Percentiles rank a stretch among this genome's conserved stretches.
These are phyloP conservation scores for Drosophila quasianomalipes DNA, from an alignment of 2,888 invertebrate species.

Conservation along the genomic window DNA sequence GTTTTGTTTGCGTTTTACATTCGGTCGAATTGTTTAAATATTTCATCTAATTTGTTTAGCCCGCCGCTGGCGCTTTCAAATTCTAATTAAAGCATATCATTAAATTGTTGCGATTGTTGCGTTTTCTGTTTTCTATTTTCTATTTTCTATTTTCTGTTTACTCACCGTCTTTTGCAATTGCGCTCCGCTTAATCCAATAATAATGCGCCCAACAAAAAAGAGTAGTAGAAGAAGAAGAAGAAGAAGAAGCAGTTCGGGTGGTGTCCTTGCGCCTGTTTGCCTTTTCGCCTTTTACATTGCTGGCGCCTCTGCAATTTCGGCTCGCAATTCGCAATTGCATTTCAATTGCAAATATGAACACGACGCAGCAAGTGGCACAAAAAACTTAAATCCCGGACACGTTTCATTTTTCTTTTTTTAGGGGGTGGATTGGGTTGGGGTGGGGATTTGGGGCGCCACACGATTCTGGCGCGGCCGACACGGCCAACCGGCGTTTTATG, in stretches of 20 bases:
- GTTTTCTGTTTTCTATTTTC: slow-evolving; percentile 1
- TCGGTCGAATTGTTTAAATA: slow-evolving; percentile 64
- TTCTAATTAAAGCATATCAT: slow-evolving; percentile 35
- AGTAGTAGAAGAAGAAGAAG: too few species aligned
- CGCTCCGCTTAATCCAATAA: slow-evolving; percentile 73
- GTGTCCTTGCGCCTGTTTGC: slow-evolving; percentile 33
- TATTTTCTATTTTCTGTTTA: slow-evolving; percentile 6
- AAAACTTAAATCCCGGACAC: slow-evolving; percentile 43
- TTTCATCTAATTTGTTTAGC: slow-evolving; percentile 58
- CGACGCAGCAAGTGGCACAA: slow-evolving; percentile 24
- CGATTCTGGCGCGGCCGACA: slow-evolving; percentile 58
- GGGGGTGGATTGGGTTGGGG: not conserved
- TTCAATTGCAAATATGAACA: slow-evolving; percentile 37
- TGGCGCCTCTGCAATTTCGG: slow-evolving; percentile 13
- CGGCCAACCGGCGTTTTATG: slow-evolving; percentile 78
- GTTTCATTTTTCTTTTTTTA: slow-evolving; percentile 1
- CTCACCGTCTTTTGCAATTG: slow-evolving; percentile 75
- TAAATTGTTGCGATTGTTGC: slow-evolving; percentile 14
- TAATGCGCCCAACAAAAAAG: slow-evolving; percentile 61
- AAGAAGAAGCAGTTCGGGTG: slow-evolving; percentile 50
- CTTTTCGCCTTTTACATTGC: not conserved
- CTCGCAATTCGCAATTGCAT: slow-evolving; percentile 32
- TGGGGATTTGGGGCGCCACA: slow-evolving; percentile 38
- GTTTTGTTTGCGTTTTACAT: slow-evolving; percentile 35
- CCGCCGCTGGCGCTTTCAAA: slow-evolving; percentile 10